Evolutionary conservation across 2,113 vertebrate genomes (phyloP), one percentile per base, ranked within the genome.

Genomic region (Aspiorhynchus laticeps): DNA sequence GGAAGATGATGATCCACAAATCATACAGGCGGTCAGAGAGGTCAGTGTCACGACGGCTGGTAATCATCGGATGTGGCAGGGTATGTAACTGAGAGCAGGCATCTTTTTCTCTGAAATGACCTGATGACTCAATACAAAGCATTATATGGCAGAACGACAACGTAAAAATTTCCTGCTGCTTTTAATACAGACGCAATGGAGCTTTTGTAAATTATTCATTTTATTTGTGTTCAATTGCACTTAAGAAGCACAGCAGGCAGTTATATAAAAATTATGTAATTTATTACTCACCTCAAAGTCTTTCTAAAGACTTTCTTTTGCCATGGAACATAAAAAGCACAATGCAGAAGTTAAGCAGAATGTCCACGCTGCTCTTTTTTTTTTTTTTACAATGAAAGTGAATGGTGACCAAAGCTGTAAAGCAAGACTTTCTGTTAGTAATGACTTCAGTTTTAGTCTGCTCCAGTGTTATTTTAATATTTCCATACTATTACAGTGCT

Each of bases 1-100:
- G 71, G 15, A 51, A 79, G 80, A 88, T 33, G 80, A 74, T 74
- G 51, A 84, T 84, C 69, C 46, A 14, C 69, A 41, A 59, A 84
- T 36, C 69, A 41, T n/a, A 59, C 67, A 59, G 46, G 24, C 33
- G 48, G 83, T 73, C 83, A 74, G 19, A n/a, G 28, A 56, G 65
- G 82, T 84, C 48, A 53, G 67, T 41, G 4, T 84, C 67, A 84
- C 8, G 8, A n/a, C 17, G 11, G 21, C 80, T 83, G 80, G 80
- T 46, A 71, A 51, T 83, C 65, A 69, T 83, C 41, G 19, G 59
- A 81, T 81, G 80, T 46, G 80, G 38, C 80, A 65, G 59, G 41
- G 81, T 14, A 56, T 56, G 51, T 61, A 61, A 75, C 53, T n/a
- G 26, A 11, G n/a, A 87, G 36, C 36, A 61, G 33, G 67, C 65